These are phyloP conservation scores for Epinephelus moara DNA, from an alignment of 2,113 vertebrate genomes.

Conservation along the genomic window DNA sequence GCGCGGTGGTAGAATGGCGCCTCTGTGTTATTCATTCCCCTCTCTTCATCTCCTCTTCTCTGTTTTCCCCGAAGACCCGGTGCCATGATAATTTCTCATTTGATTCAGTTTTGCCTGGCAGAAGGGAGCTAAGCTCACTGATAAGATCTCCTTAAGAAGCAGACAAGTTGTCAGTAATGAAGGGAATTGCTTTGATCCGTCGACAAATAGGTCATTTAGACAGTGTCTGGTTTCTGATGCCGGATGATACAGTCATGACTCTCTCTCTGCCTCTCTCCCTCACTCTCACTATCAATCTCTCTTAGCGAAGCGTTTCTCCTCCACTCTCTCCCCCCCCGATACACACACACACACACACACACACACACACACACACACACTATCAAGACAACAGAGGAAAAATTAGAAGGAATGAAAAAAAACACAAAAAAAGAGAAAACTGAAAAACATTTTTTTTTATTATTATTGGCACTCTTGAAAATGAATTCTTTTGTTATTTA, in stretches of 20 bases:
- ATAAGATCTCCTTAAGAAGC: constrained; percentile 83
- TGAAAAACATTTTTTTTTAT: constrained; percentile 35
- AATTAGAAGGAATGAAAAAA: constrained; percentile 21
- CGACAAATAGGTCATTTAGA: constrained; percentile 86
- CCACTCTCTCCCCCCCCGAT: constrained; percentile 13
- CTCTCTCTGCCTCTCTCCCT: constrained; percentile 23
- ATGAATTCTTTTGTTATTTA: constrained; percentile 66
- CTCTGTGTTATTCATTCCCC: constrained; percentile 62
- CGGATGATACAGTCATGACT: constrained; percentile 65
- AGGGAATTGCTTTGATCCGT: constrained; percentile 84
- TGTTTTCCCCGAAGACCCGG: constrained; percentile 71
- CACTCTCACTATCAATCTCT: constrained; percentile 4
- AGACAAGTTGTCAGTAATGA: constrained; percentile 85
- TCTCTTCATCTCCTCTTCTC: constrained; percentile 62
- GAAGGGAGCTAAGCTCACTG: constrained; percentile 79
- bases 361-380: not conserved
- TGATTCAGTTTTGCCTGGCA: constrained; percentile 80
- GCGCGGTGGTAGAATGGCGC: constrained; percentile 25
- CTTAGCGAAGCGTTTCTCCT: not conserved
- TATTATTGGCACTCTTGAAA: constrained; percentile 59
- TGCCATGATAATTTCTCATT: constrained; percentile 80
- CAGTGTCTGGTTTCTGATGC: constrained; percentile 78
- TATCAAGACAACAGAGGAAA: constrained; percentile 26
- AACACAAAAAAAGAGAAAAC: not conserved
- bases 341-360: not conserved